Evolutionary conservation across 2,888 invertebrate species (phyloP), one percentile per base, ranked within the genome.

Genomic region (Hedya salicella): DNA sequence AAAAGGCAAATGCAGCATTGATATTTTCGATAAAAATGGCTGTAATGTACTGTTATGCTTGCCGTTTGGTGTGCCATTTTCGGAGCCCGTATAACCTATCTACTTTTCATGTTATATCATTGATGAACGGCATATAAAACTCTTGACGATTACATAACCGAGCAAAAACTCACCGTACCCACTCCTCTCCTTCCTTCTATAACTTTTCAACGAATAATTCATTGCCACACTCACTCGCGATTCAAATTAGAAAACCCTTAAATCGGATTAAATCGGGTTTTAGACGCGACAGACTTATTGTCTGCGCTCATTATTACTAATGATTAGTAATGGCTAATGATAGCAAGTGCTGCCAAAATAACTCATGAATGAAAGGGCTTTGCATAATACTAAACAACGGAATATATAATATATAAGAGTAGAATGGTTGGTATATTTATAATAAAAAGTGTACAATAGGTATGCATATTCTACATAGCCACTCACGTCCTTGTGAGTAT

Each of bases 311-410:
- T 61, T 59, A 60, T 48, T 17, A 53, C 46, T 66, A 61, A 61
- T 64, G 21, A 21, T 14, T 21, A 30, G 30, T 46, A 32, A n/a
- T n/a, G n/a, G 30, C 19, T 30, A 32, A 36, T 21, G 32, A 40
- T 50, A 1, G 13, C 11, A 13, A 1, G 8, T 14, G 14, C 53
- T 53, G 13, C 40, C 25, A 66, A 66, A 66, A 66, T 66, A 66
- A 61, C 54, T 61, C n/a, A 61, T 66, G 61, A 66, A 66, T 61
- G 66, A 49, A 66, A 32, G 56, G 21, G 63, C 56, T 21, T 16
- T 17, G n/a, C 19, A 16, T 36, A 44, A 32, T 8, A n/a, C 6
- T 19, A 32, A 17, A 30, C 9, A 50, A 40, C 53, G 4, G 5
- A 25, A 25, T 25, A 6, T 25, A 25, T 25, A 25, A 25, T n/a